Evolutionary conservation across 2,113 vertebrate genomes (phyloP), one percentile per base, ranked within the genome.

Genomic region (Osmerus mordax): DNA sequence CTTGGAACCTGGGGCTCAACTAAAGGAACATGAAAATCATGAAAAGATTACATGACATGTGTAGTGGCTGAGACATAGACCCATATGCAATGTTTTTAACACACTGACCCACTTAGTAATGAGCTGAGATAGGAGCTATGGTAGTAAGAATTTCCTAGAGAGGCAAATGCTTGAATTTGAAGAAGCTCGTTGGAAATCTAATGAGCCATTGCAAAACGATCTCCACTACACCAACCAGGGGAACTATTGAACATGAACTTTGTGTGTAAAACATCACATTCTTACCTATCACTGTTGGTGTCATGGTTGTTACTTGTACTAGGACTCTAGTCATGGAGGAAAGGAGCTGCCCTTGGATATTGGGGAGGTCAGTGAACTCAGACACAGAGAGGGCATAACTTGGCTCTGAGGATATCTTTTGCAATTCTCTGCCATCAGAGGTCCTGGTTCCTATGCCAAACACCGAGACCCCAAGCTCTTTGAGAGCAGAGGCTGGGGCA

Each of bases 391-490:
- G 7, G 19, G 68, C 61, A 65, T 25, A 65, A 51, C 51, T 41
- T 32, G 62, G 74, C 25, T 28, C 25, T 28, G 25, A 28, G 25
- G 25, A 28, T 28, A 23, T 58, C 32, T 47, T 55, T 18, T 16
- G 62, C 55, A 23, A 65, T 58, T n/a, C 23, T 56, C 52, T 66
- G 25, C 25, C 3, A 3, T 28, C 25, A 28, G 25, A 28, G 63
- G 8, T 65, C 36, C 23, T 71, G 14, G 23, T 28, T 36, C 70
- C 70, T 19, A 79, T 69, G 32, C 12, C 28, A 60, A 69, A 60
- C 6, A 60, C 32, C 53, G 58, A 61, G 87, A 67, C 0, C 53
- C 82, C 13, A 90, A 75, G 16, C 2, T 56, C 66, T 56, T 72
- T 75, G 15, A 79, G 53, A 23, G 59, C 61, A 61, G 63, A 21